These are phyloP conservation scores for Drosophila kuntzei DNA, from an alignment of 2,888 invertebrate genomes.

Conservation along the genomic window DNA sequence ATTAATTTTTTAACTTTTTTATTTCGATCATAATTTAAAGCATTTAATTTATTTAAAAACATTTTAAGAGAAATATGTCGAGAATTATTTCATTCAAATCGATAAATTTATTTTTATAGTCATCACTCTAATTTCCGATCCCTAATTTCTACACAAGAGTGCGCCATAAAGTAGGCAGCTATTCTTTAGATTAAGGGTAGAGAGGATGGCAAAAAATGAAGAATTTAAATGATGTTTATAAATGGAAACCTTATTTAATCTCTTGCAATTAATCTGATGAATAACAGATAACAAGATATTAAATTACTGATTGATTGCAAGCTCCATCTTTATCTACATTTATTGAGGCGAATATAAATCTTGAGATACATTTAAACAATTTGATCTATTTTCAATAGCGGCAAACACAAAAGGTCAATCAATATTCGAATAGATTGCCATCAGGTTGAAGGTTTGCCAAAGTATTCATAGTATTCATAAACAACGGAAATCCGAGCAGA, in stretches of 20 bases:
- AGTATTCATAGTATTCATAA: constrained; percentile 5
- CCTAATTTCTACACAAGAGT: too few species aligned
- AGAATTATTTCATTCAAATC: too few species aligned
- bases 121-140: too few species aligned
- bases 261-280: constrained; percentile 3
- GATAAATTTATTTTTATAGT: too few species aligned
- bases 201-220: neutral
- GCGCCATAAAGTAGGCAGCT: constrained; percentile 26
- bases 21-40: too few species aligned
- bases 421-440: constrained; percentile 31
- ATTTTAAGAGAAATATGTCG: too few species aligned
- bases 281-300: constrained; percentile 11
- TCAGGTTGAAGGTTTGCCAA: constrained; percentile 37
- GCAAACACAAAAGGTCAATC: constrained; percentile 48
- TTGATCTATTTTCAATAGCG: constrained; percentile 49
- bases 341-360: constrained; percentile 30
- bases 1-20: too few species aligned
- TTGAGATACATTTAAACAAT: constrained; percentile 39
- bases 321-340: constrained; percentile 5
- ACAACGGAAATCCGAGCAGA: constrained; percentile 42
- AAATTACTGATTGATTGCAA: constrained; percentile 20
- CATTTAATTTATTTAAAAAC: too few species aligned
- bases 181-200: neutral
- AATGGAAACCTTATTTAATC: neutral
- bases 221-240: neutral